Conservation (phyloP, 2,113 vertebrate species). For the Peromyscus polionotus region DNA sequence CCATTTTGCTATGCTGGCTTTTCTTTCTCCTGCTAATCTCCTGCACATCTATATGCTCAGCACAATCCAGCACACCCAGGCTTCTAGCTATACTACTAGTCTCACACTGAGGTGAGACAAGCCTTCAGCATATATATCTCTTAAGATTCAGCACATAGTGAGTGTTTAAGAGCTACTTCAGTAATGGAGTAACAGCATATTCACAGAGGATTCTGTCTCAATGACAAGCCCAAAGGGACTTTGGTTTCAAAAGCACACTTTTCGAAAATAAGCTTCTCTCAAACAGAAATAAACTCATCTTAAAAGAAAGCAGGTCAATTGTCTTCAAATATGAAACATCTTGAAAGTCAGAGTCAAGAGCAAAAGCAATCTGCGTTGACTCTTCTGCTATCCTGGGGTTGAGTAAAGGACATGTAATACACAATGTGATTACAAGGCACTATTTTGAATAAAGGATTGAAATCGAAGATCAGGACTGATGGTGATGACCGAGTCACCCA, state of each 20-base stretch:
- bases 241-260: constrained; percentile 36
- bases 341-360: constrained; percentile 58
- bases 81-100: neutral
- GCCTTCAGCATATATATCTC: neutral
- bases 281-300: constrained; percentile 34
- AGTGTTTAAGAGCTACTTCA: constrained; percentile 11
- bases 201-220: constrained; percentile 43
- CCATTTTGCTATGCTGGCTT: neutral
- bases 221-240: constrained; percentile 32
- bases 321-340: constrained; percentile 28
- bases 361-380: constrained; percentile 30
- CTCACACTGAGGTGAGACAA: neutral
- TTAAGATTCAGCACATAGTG: neutral
- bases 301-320: constrained; percentile 51
- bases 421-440: constrained; percentile 30
- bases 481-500: constrained; percentile 14
- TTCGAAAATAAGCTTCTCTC: constrained; percentile 20
- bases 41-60: neutral
- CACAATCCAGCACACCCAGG: neutral
- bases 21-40: neutral
- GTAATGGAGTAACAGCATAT: constrained; percentile 49
- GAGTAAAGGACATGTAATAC: neutral
- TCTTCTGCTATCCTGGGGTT: neutral
- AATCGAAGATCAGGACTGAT: constrained; percentile 47
- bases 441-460: constrained; percentile 56